Conservation (phyloP, 2,888 invertebrate species). For the Anarsia innoxiella region DNA sequence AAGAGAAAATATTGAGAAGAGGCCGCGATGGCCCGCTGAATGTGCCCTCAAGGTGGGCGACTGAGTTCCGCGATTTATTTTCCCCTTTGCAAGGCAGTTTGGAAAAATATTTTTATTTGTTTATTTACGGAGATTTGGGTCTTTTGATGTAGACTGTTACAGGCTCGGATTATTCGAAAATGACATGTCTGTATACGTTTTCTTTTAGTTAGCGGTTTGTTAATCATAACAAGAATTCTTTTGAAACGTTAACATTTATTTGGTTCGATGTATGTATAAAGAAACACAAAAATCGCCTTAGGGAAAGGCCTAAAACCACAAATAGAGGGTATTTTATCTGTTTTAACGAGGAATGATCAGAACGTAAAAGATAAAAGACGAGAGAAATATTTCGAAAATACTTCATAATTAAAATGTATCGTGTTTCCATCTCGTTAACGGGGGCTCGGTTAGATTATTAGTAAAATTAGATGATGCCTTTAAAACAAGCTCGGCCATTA, state of each 20-base stretch:
- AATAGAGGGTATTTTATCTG: slow-evolving; percentile 7
- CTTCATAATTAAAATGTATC: slow-evolving; percentile 11
- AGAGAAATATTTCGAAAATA: slow-evolving; percentile 4
- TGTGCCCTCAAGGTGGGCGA: slow-evolving; percentile 56
- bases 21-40: slow-evolving; percentile 18
- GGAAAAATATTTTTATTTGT: slow-evolving; percentile 64
- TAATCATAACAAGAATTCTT: slow-evolving; percentile 18
- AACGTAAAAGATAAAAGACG: slow-evolving; percentile 7
- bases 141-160: slow-evolving; percentile 65
- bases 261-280: slow-evolving; percentile 4
- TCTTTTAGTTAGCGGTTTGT: slow-evolving; percentile 35
- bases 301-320: slow-evolving; percentile 7
- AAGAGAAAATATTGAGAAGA: slow-evolving; percentile 47
- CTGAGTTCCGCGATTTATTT: slow-evolving; percentile 61
- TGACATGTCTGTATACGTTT: slow-evolving; percentile 39
- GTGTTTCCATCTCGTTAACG: slow-evolving; percentile 1
- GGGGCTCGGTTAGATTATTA: neutral
- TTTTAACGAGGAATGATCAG: slow-evolving; percentile 8
- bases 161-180: slow-evolving; percentile 47
- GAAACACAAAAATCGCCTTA: slow-evolving; percentile 3
- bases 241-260: slow-evolving; percentile 13
- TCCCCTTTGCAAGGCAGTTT: slow-evolving; percentile 55
- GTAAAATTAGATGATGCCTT: too few species aligned
- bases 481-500: too few species aligned
- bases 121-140: slow-evolving; percentile 64